phyloP scores from a whole-genome alignment of 2,888 invertebrate genomes.

The Chironomus tentans region DNA sequence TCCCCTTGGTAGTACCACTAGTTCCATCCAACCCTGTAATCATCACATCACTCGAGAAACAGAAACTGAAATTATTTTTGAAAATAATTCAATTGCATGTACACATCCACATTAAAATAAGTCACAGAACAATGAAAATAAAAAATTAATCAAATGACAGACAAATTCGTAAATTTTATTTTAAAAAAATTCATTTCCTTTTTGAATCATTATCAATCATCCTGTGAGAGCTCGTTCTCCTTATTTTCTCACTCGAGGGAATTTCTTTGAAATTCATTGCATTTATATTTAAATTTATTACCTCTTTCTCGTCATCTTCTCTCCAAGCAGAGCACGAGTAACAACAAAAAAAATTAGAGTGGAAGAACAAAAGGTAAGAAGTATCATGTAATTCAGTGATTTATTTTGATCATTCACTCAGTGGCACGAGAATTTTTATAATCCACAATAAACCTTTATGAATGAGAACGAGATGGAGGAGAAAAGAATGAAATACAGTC shows the following conservation, averaged over 20 bases:
- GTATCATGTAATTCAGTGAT: not conserved
- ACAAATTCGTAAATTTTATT: not conserved
- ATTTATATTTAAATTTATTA: not conserved
- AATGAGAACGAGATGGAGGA: not conserved
- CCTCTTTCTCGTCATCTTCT: no score
- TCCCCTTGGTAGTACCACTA: no score
- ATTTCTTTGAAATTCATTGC: not conserved
- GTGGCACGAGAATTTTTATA: conserved; percentile 1
- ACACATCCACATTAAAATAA: not conserved
- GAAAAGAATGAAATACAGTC: not conserved
- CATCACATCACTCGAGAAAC: no score
- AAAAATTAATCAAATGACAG: not conserved
- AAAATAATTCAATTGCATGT: no score
- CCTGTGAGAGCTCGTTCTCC: not conserved
- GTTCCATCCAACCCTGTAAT: no score
- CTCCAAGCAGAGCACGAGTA: not conserved
- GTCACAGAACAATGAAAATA: not conserved
- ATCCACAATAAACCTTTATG: not conserved
- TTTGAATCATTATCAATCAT: conserved; percentile 1
- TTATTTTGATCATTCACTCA: not conserved
- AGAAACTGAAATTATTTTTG: no score
- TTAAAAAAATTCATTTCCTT: not conserved
- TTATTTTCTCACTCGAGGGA: not conserved
- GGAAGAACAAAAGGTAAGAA: not conserved
- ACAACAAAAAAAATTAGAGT: not conserved